These are phyloP conservation scores for Latrodectus geometricus DNA, from an alignment of 1,140 invertebrate genomes.

Conservation along the genomic window DNA sequence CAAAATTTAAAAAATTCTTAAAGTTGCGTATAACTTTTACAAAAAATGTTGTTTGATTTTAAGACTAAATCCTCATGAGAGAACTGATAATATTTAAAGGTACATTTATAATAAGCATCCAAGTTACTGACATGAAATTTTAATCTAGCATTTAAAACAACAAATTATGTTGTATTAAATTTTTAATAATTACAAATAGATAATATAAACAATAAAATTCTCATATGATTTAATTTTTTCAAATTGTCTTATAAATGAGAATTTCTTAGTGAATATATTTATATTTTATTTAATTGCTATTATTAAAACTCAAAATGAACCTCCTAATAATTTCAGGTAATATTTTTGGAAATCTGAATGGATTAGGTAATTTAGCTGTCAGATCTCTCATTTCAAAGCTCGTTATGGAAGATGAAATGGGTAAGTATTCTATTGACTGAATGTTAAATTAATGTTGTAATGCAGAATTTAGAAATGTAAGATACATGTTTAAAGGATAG, in stretches of 20 bases:
- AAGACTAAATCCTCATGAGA: no score
- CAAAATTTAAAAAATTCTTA: no score
- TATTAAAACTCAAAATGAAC: neutral
- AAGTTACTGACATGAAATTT: neutral
- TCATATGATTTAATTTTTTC: no score
- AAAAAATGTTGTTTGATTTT: no score
- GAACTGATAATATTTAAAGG: no score
- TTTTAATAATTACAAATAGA: no score
- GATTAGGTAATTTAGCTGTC: constrained; percentile 39
- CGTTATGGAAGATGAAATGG: constrained; percentile 46
- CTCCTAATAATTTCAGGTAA: constrained; percentile 21
- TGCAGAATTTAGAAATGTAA: no score
- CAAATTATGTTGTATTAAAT: no score
- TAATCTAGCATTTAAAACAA: neutral
- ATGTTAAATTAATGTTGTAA: no score
- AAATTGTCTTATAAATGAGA: neutral
- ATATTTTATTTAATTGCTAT: neutral
- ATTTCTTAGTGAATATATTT: neutral
- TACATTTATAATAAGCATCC: neutral
- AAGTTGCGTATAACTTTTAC: no score
- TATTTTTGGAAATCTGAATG: constrained; percentile 43
- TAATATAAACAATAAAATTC: no score
- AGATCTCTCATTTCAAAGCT: constrained; percentile 44
- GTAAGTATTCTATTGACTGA: neutral
- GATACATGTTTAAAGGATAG: no score